phyloP scores from a whole-genome alignment of 2,888 invertebrate species.

The Cephus runcator region DNA sequence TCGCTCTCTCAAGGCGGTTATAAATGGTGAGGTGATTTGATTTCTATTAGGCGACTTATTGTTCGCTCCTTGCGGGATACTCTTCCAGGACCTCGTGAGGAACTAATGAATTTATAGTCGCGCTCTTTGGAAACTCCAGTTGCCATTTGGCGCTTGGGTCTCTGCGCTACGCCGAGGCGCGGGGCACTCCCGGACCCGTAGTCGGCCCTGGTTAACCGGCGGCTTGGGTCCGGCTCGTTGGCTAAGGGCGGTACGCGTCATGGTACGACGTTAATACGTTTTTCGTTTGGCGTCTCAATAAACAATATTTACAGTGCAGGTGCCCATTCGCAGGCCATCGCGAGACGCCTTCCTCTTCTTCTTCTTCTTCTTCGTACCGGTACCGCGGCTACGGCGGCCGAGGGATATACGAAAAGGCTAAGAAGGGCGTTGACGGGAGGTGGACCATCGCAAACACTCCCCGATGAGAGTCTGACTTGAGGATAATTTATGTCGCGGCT shows the following conservation, averaged over 20 bases:
- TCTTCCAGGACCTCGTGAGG: slow-evolving; percentile 7
- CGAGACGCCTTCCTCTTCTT: slow-evolving; percentile 10
- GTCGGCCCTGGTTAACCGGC: background rate
- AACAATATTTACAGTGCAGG: slow-evolving; percentile 45
- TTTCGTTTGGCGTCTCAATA: slow-evolving; percentile 45
- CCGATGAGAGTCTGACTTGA: slow-evolving; percentile 36
- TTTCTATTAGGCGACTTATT: slow-evolving; percentile 62
- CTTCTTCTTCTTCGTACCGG: slow-evolving; percentile 18
- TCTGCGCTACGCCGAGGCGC: background rate
- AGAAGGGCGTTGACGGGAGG: slow-evolving; percentile 67
- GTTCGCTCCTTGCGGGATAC: slow-evolving; percentile 52
- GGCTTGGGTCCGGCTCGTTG: slow-evolving; percentile 16
- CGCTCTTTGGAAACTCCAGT: background rate
- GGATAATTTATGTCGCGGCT: slow-evolving; percentile 62
- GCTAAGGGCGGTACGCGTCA: slow-evolving; percentile 33
- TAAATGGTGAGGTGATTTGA: slow-evolving; percentile 60
- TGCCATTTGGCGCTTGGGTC: background rate
- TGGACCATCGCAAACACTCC: slow-evolving; percentile 64
- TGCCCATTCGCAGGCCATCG: slow-evolving; percentile 32
- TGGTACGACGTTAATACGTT: slow-evolving; percentile 45
- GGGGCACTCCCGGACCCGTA: background rate
- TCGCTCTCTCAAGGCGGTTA: slow-evolving; percentile 29
- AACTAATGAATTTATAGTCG: slow-evolving; percentile 39
- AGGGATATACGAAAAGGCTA: slow-evolving; percentile 22
- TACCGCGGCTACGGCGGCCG: slow-evolving; percentile 19